Base-by-base conservation (phyloP, 2,888 invertebrate genomes). In the Augochlorella aurata region DNA sequence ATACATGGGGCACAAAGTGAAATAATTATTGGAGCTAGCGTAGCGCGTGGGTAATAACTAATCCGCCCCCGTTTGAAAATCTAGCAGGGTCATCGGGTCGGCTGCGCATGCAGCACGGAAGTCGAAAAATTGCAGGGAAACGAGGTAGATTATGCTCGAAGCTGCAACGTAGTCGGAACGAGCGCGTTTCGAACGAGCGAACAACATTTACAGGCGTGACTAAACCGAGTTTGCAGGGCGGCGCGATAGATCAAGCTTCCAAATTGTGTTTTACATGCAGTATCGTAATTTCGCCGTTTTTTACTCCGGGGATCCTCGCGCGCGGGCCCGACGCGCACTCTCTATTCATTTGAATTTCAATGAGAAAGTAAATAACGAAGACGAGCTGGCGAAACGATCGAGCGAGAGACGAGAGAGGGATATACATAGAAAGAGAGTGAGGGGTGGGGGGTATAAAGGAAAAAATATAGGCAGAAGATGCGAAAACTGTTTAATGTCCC, bases 401-500 rank as follows among this genome's bases (percentile, higher is more conserved):
- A 21, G 54, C 21, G 52, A 44, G 12, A 58, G 21, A 14, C 21
- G 44, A n/a, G 18, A 12, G n/a, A 8, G 7, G 10, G 29, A 29
- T 38, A 38, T 38, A 38, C 3, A 38, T 5, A 38, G 38, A 38
- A 5, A 38, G 38, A 38, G 38, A 7, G 24, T 16, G 61, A 61
- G 24, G 7, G 29, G 24, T 47, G 10, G 47, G 8, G 47, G 47
- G 47, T 47, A 61, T 24, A 29, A 29, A 29, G 61, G 47, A 58
- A 73, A 16, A 54, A 44, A 72, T 49, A 54, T 38, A 50, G 38
- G 38, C 18, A 49, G 63, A 79, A 77, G 74, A 67, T 74, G 73
- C 69, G 75, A 67, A 65, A 83, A 74, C 52, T 78, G 82, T 72
- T 82, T 79, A 82, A 83, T 82, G 82, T 76, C 18, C 54, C 75